Conservation (phyloP, 2,797 vertebrate species). For the Scolopax bukidnonensis region DNA sequence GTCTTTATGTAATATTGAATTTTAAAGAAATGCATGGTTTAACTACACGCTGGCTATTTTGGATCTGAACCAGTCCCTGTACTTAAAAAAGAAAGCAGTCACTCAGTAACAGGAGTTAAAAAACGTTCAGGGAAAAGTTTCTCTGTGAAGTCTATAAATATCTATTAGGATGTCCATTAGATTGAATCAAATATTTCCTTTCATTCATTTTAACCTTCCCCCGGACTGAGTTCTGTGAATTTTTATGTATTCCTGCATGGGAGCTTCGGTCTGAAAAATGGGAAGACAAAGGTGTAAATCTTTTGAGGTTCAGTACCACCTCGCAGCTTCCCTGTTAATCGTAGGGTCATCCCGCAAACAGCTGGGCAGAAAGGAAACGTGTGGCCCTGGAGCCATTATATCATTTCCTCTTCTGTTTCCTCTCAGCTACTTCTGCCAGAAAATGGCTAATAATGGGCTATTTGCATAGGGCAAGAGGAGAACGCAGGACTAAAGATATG, state of each 20-base stretch:
- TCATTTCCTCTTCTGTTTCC: constrained; percentile 88
- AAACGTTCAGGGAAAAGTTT: background rate
- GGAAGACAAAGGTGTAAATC: constrained; percentile 29
- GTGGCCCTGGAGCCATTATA: constrained; percentile 78
- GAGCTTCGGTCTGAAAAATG: background rate
- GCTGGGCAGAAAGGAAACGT: constrained; percentile 79
- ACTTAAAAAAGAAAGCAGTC: background rate
- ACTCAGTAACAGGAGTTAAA: background rate
- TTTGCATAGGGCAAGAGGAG: constrained; percentile 77
- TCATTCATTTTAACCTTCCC: constrained; percentile 12
- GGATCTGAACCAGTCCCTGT: background rate
- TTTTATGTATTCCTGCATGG: constrained; percentile 31
- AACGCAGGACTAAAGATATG: constrained; percentile 65
- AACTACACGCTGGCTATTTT: background rate
- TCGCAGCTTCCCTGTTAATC: constrained; percentile 59
- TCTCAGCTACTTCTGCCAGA: constrained; percentile 80
- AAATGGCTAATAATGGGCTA: constrained; percentile 79
- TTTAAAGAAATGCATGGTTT: background rate
- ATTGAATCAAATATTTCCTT: constrained; percentile 13
- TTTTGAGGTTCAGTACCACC: constrained; percentile 64
- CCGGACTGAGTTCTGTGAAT: background rate
- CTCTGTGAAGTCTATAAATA: constrained; percentile 23
- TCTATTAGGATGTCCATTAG: background rate
- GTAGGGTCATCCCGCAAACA: constrained; percentile 78
- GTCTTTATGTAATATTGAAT: background rate